phyloP scores from a whole-genome alignment of 2,888 invertebrate species.

The Mactromeris polynyma region DNA sequence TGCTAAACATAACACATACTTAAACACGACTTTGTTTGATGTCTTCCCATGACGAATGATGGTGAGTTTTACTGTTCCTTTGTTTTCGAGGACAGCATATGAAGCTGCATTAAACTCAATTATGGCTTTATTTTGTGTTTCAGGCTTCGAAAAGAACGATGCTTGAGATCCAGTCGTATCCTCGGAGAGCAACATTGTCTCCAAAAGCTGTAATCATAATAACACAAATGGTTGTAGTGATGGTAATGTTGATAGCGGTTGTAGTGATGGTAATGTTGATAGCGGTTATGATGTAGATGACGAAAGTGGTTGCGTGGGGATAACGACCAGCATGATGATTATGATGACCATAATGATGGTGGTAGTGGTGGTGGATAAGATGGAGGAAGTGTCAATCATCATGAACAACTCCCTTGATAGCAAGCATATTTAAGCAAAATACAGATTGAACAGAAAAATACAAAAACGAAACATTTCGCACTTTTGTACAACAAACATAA shows the following conservation, averaged over 20 bases:
- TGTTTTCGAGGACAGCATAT: constrained; percentile 89
- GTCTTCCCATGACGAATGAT: constrained; percentile 88
- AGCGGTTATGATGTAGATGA: background rate
- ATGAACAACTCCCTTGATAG: too few species aligned
- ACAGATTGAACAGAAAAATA: too few species aligned
- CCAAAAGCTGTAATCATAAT: constrained; percentile 64
- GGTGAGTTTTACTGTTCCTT: constrained; percentile 86
- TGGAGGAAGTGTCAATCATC: too few species aligned
- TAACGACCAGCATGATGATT: too few species aligned
- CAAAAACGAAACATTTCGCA: too few species aligned
- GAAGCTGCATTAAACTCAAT: constrained; percentile 89
- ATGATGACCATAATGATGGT: too few species aligned
- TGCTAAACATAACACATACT: constrained; percentile 81
- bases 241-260: background rate
- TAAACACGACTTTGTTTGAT: constrained; percentile 87
- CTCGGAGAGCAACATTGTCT: constrained; percentile 70
- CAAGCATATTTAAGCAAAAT: too few species aligned
- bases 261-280: background rate
- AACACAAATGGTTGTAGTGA: background rate
- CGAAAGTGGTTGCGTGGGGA: background rate
- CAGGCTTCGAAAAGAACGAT: constrained; percentile 73
- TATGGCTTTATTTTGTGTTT: constrained; percentile 87
- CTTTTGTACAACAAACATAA: too few species aligned
- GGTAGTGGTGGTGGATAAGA: too few species aligned
- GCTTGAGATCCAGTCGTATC: constrained; percentile 63